Evolutionary conservation across 1,140 invertebrate species (phyloP), one percentile per base, ranked within the genome.

Genomic region (Gonatopus flavifemur): DNA sequence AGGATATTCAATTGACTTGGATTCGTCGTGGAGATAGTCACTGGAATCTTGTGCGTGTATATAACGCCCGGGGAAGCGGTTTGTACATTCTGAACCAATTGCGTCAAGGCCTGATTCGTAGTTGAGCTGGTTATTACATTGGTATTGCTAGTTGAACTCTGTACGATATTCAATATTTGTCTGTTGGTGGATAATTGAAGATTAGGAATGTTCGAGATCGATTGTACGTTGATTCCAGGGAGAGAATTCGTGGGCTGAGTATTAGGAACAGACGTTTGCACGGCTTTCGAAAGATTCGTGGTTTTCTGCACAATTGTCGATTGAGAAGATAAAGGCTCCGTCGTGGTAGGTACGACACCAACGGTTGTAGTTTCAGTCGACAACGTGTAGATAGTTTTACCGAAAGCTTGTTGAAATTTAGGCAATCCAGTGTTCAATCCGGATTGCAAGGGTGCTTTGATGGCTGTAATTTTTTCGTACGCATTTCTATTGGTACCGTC

Each of bases 361-460:
- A 44, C 43, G 12, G 42, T 37, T 18, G 57, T 15, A 13, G 70
- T 55, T 10, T 79, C 67, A 0, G 68, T 67, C 2, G 72, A 64
- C 1, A 74, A 39, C 2, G 68, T 75, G 9, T 74, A 77, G 15
- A 80, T 78, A 3, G 76, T 79, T 70, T 88, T 88, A 5, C 88
- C 86, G 66, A 90, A 90, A 3, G 86, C 88, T 70, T 89, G 88
- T 62, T 89, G 87, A 68, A 90, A 90, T 69, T 89, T 89, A 3
- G 88, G 88, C 49, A 90, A 68, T 39, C 77, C 57, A 56, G 82
- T 62, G 71, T 82, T 67, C 69, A 81, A 76, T 66, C 74, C 64
- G 61, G 75, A 28, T 60, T 57, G 65, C 40, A 63, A 22, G 8
- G 56, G 36, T 5, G 33, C 43, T 31, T 76, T 75, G 3, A 66